phyloP scores from a whole-genome alignment of 1,140 invertebrate genomes.

The Chrysoperla carnea region DNA sequence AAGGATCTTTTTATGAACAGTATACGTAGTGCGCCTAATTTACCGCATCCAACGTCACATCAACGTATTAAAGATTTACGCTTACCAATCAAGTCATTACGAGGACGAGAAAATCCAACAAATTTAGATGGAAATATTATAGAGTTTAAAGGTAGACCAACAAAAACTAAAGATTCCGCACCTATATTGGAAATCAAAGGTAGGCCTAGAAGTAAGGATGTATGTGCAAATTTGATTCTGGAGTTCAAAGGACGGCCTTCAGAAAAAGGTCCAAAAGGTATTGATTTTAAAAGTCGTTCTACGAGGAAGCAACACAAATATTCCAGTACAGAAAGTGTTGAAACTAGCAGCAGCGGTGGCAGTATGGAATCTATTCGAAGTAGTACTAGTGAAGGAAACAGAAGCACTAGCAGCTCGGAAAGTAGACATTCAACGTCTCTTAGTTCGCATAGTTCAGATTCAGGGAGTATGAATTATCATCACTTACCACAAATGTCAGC shows the following conservation, averaged over 20 bases:
- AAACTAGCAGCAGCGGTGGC: constrained; percentile 63
- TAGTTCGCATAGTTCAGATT: constrained; percentile 69
- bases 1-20: constrained; percentile 54
- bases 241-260: constrained; percentile 48
- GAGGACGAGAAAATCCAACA: constrained; percentile 35
- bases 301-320: constrained; percentile 44
- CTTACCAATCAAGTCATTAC: constrained; percentile 40
- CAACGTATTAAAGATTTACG: constrained; percentile 48
- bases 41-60: constrained; percentile 47
- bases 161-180: constrained; percentile 23
- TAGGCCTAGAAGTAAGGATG: constrained; percentile 26
- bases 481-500: constrained; percentile 39
- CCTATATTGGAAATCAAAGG: constrained; percentile 37
- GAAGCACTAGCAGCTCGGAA: constrained; percentile 62
- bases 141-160: constrained; percentile 22
- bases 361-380: constrained; percentile 69
- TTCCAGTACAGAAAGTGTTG: constrained; percentile 71
- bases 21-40: constrained; percentile 55
- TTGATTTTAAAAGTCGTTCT: constrained; percentile 48
- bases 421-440: constrained; percentile 58
- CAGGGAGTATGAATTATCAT: constrained; percentile 33
- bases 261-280: constrained; percentile 31
- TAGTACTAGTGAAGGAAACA: constrained; percentile 65
- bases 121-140: constrained; percentile 34
- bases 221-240: constrained; percentile 40